Evolutionary conservation across 2,888 invertebrate genomes (phyloP), one percentile per base, ranked within the genome.

Genomic region (Criorhina ranunculi): DNA sequence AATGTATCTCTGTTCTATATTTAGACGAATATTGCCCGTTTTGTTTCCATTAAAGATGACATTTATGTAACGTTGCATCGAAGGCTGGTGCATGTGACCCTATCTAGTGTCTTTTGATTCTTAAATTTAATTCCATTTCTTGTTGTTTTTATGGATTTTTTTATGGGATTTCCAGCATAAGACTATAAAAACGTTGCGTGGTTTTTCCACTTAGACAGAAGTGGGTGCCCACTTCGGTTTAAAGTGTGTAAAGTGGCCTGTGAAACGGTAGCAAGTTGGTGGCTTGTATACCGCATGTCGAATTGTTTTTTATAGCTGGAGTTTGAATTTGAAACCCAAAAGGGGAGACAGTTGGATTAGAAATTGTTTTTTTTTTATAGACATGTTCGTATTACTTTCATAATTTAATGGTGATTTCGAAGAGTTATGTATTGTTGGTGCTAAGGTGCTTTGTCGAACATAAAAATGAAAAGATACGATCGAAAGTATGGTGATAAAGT

Each of bases 21-120:
- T 77, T 72, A 35, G 55, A 62, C 9, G 31, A 37, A 19, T 5
- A 31, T 62, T 44, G 62, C 69, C 60, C 60, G 64, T 66, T 72
- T 15, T 55, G 35, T 60, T 24, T 24, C 60, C 40, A 72, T 82
- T 78, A 60, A 72, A 66, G 37, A 60, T 59, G 82, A 72, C 78
- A 72, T 82, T 82, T 82, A 82, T 82, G 82, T 77, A 64, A 57
- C 46, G 51, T 31, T 29, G 59, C 64, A 80, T 69, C 35, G 15
- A 6, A 35, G 11, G 64, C 12, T 53, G 51, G 57, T 51, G 57
- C 55, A 42, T 42, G 12, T 24, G 24, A 24, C 24, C 24, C 4
- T n/a, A n/a, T n/a, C n/a, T n/a, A n/a, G n/a, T n/a, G n/a, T n/a
- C n/a, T 4, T 24, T 24, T 1, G 24, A 7, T 59, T 46, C 59